Evolutionary conservation across 2,888 invertebrate genomes (phyloP).

Genomic region (Cataglyphis rosenhaueri): DNA sequence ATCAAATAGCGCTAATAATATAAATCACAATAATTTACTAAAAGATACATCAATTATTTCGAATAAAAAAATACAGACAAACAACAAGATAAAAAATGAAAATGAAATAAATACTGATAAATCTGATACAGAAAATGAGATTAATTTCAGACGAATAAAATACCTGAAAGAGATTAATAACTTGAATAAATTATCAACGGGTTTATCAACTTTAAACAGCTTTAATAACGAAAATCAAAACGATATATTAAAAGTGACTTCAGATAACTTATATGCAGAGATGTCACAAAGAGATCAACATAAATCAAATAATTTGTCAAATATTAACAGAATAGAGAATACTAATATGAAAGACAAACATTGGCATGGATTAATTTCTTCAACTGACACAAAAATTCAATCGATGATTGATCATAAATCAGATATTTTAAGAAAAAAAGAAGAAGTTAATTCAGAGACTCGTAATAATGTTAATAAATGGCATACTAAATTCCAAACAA

Average conservation of each 20-base stretch:
- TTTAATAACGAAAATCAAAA: background rate
- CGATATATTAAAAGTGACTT: background rate
- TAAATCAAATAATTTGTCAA: background rate
- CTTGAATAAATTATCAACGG: background rate
- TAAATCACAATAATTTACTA: background rate
- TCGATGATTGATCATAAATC: background rate
- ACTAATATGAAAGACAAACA: background rate
- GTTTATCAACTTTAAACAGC: background rate
- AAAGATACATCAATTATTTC: background rate
- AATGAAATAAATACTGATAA: background rate
- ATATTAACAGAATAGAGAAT: background rate
- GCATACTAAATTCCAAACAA: background rate
- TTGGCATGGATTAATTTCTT: background rate
- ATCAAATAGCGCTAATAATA: background rate
- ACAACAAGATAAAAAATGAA: background rate
- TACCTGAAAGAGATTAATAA: background rate
- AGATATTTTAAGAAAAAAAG: background rate
- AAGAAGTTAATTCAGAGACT: background rate
- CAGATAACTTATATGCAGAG: background rate
- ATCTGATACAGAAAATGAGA: background rate
- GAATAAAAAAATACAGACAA: background rate
- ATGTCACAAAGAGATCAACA: background rate
- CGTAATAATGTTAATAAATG: background rate
- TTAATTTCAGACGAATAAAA: background rate
- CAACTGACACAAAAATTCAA: background rate